These are phyloP conservation scores for Acromyrmex echinatior DNA, from an alignment of 1,140 invertebrate genomes.

Conservation along the genomic window DNA sequence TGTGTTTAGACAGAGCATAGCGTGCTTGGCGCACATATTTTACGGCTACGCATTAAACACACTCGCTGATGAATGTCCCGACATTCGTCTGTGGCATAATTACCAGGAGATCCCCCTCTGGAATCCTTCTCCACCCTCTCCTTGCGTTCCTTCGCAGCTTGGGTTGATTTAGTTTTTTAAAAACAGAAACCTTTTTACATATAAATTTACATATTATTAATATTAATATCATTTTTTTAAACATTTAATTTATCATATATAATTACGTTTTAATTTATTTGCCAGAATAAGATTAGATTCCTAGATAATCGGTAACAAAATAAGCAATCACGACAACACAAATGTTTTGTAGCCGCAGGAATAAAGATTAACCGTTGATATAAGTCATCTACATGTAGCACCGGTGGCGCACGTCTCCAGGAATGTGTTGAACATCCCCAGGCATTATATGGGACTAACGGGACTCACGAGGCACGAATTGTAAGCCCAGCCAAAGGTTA, in stretches of 20 bases:
- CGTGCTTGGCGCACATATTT: slow-evolving; percentile 76
- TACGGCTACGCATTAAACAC: slow-evolving; percentile 77
- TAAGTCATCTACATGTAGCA: background rate
- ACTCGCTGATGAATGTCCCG: slow-evolving; percentile 76
- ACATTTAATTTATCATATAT: background rate
- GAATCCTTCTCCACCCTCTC: background rate
- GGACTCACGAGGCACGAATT: slow-evolving; percentile 45
- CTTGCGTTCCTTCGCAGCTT: background rate
- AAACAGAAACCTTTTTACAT: background rate
- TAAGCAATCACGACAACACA: background rate
- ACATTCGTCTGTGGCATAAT: slow-evolving; percentile 76
- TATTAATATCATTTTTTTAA: background rate
- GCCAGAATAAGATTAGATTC: background rate
- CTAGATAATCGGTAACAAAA: background rate
- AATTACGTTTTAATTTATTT: background rate
- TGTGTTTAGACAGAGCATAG: slow-evolving; percentile 64
- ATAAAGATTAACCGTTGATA: background rate
- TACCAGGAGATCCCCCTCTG: slow-evolving; percentile 62
- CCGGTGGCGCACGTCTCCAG: slow-evolving; percentile 12
- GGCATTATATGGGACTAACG: slow-evolving; percentile 45
- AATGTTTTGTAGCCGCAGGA: slow-evolving; percentile 8
- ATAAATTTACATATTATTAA: background rate
- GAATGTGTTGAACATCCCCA: slow-evolving; percentile 52
- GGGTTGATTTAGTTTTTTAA: background rate
- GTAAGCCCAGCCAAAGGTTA: slow-evolving; percentile 61